Evolutionary conservation across 1,140 invertebrate species (phyloP).

Genomic region (Bombus impatiens): DNA sequence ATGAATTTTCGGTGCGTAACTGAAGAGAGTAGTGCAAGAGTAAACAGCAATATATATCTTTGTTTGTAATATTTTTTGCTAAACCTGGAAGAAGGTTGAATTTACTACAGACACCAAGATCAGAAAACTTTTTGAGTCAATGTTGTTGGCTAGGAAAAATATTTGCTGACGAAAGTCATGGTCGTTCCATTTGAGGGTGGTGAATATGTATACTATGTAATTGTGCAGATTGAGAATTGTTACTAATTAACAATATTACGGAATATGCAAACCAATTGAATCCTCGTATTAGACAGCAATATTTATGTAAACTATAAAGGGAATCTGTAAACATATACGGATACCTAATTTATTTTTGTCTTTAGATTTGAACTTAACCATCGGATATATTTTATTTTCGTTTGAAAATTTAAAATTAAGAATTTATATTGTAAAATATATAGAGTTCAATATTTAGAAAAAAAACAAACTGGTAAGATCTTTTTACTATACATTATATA

Average conservation of each 20-base stretch:
- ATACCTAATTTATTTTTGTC: neutral
- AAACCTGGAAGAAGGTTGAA: neutral
- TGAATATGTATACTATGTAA: conserved; percentile 46
- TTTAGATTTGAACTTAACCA: neutral
- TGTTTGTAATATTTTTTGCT: neutral
- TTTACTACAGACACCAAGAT: conserved; percentile 16
- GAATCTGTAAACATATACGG: neutral
- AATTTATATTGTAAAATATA: neutral
- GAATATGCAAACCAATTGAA: conserved; percentile 12
- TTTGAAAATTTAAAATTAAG: neutral
- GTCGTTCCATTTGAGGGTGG: conserved; percentile 57
- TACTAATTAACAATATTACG: conserved; percentile 3
- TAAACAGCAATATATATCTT: neutral
- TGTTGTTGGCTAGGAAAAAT: conserved; percentile 62
- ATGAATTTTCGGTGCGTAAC: conserved; percentile 38
- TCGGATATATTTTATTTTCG: neutral
- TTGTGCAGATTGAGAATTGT: conserved; percentile 10
- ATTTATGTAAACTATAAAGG: conserved; percentile 2
- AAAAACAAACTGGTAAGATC: conserved; percentile 7
- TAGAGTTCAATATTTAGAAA: neutral
- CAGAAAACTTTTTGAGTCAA: conserved; percentile 41
- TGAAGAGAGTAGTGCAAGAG: conserved; percentile 23
- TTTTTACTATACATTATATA: neutral
- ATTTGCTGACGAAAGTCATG: conserved; percentile 72
- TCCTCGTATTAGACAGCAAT: neutral